Evolutionary conservation across 2,888 invertebrate species (phyloP), one percentile per base, ranked within the genome.

Genomic region (Eupithecia dodoneata): DNA sequence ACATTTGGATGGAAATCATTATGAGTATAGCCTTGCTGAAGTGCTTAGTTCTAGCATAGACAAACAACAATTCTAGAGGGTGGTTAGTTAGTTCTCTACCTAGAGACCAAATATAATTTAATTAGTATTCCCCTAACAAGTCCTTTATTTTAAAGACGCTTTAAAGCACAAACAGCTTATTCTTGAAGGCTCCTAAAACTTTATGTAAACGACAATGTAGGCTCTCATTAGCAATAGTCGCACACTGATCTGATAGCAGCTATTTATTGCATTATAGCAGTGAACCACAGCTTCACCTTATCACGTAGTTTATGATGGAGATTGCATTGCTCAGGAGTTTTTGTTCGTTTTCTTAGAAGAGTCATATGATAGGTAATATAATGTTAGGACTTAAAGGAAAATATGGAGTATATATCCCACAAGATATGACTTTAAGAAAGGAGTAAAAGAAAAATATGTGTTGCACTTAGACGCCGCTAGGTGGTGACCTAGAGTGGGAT

Each of bases 221-320:
- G 67, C 10, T 41, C 66, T 73, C 76, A 74, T 74, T 59, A 77
- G 71, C n/a, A 72, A 71, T 74, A 74, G 76, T 71, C 74, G 71
- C 47, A 74, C 66, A 72, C 18, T 45, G 76, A 76, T 74, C 76
- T 71, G 76, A 77, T 77, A 74, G 45, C 67, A 42, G 15, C 67
- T 72, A 44, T 74, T 74, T 77, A 74, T 74, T 67, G 47, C 52
- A 77, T 67, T 74, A 74, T 67, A 71, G 67, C 72, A 65, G 72
- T 55, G 75, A 71, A 71, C 59, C 42, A 71, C 59, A 45, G 71
- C 44, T 70, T 59, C 44, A 44, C 49, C 63, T 75, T 75, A 78
- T 78, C 75, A 49, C 45, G 66, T 59, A 66, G 42, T 75, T 78
- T 75, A 75, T 49, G 65, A 71, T 12, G 30, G 30, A 65, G 41